Evolutionary conservation across 2,113 vertebrate genomes (phyloP).

Genomic region (Verasper variegatus): DNA sequence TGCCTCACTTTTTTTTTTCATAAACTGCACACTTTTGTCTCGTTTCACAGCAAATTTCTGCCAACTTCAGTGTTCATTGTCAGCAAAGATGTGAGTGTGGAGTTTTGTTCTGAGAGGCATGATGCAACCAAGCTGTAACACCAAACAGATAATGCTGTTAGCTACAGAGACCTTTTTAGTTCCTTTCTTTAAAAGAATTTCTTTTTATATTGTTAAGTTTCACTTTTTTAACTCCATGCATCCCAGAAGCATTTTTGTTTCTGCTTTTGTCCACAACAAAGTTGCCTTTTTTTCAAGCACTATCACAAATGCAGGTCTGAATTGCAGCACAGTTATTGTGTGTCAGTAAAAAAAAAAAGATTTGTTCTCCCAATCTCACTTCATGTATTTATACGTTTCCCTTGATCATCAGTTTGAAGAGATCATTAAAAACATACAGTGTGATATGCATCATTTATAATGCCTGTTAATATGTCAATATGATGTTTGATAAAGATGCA

Average conservation of each 20-base stretch:
- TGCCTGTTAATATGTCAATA: constrained; percentile 39
- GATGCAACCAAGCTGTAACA: constrained; percentile 85
- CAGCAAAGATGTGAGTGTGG: constrained; percentile 84
- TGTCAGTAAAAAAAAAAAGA: constrained; percentile 19
- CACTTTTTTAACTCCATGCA: constrained; percentile 75
- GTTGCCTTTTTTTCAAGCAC: constrained; percentile 52
- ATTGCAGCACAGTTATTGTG: constrained; percentile 11
- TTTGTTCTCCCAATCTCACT: constrained; percentile 8
- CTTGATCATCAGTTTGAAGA: constrained; percentile 42
- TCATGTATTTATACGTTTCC: constrained; percentile 24
- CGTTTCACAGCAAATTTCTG: constrained; percentile 84
- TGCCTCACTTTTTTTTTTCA: constrained; percentile 78
- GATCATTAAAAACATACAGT: constrained; percentile 29
- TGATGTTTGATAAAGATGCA: constrained; percentile 21
- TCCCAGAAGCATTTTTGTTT: constrained; percentile 62
- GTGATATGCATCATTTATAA: constrained; percentile 36
- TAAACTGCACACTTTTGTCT: constrained; percentile 83
- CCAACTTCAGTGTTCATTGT: constrained; percentile 86
- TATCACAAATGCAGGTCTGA: constrained; percentile 34
- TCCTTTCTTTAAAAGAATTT: constrained; percentile 78
- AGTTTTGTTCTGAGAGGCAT: constrained; percentile 83
- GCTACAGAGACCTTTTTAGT: constrained; percentile 81
- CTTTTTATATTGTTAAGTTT: constrained; percentile 81
- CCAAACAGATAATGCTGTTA: constrained; percentile 84
- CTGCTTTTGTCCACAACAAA: constrained; percentile 53